Evolutionary conservation across 2,888 invertebrate species (phyloP).

Genomic region (Gibbula magus): DNA sequence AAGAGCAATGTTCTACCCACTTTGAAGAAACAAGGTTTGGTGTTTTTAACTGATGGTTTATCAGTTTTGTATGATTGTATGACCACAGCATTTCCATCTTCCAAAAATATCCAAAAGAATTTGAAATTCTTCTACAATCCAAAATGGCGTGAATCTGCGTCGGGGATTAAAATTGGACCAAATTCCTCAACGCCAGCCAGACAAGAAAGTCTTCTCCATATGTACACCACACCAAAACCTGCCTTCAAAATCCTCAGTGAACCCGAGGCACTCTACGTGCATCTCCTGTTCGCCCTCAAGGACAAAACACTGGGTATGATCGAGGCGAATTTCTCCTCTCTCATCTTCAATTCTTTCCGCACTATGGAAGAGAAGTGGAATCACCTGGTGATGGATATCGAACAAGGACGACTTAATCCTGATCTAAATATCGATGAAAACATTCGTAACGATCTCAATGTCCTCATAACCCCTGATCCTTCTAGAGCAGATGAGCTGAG

Average conservation of each 20-base stretch:
- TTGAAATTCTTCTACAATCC: conserved; percentile 70
- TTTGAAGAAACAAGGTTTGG: conserved; percentile 52
- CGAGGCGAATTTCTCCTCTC: conserved; percentile 72
- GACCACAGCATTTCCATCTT: conserved; percentile 55
- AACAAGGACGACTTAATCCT: conserved; percentile 58
- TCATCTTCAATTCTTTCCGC: conserved; percentile 66
- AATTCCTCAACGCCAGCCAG: conserved; percentile 69
- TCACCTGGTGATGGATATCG: conserved; percentile 64
- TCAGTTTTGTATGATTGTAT: conserved; percentile 57
- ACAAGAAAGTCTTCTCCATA: conserved; percentile 61
- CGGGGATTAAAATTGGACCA: conserved; percentile 68
- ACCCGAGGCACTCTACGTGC: conserved; percentile 70
- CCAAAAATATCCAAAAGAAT: conserved; percentile 54
- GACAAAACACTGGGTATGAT: conserved; percentile 69
- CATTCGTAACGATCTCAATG: conserved; percentile 57
- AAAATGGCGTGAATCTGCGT: conserved; percentile 55
- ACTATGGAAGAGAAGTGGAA: conserved; percentile 60
- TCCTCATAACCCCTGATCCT: conserved; percentile 59
- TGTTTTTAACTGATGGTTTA: conserved; percentile 64
- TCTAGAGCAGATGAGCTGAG: conserved; percentile 65
- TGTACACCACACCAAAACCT: conserved; percentile 67
- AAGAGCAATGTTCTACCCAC: conserved; percentile 67
- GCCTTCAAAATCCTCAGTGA: conserved; percentile 67
- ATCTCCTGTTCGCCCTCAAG: conserved; percentile 70
- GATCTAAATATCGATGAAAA: conserved; percentile 55